A percentile compares a stretch with the other conserved stretches of the same genome.
Conservation (phyloP, 2,888 invertebrate genomes). For the Scelioninae gen. 1 region DNA sequence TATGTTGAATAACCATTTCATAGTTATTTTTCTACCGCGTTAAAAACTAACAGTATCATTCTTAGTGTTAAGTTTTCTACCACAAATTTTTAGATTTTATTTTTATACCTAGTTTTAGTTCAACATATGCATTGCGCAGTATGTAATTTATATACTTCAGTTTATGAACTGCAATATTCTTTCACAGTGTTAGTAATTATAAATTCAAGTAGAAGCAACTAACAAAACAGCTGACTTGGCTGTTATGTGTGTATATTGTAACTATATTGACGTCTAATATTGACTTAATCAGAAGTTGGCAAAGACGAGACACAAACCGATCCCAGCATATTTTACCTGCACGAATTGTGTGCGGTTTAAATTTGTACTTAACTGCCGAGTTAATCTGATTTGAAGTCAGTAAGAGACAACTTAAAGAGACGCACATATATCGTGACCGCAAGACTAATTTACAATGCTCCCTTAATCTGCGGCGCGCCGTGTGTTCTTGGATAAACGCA, state of each 20-base stretch:
- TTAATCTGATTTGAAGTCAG: conserved; percentile 55
- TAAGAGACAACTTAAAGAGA: conserved; percentile 56
- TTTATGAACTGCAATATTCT: too few relatives aligned
- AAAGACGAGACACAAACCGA: conserved; percentile 15
- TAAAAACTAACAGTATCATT: too few relatives aligned
- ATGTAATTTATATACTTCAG: too few relatives aligned
- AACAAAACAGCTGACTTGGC: not conserved
- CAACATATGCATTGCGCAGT: too few relatives aligned
- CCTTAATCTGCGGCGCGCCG: conserved; percentile 52
- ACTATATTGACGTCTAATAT: conserved; percentile 34
- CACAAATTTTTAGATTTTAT: too few relatives aligned
- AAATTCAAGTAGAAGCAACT: not conserved
- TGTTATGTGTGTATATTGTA: not conserved
- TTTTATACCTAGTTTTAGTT: too few relatives aligned
- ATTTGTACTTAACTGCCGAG: conserved; percentile 46
- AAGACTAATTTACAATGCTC: conserved; percentile 61
- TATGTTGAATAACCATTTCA: too few relatives aligned
- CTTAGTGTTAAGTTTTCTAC: too few relatives aligned
- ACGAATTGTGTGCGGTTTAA: conserved; percentile 41
- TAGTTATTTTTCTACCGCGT: too few relatives aligned
- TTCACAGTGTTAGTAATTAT: not conserved
- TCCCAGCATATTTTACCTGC: conserved; percentile 2
- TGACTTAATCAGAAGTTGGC: conserved; percentile 40
- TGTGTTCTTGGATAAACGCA: conserved; percentile 58
- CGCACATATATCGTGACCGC: conserved; percentile 53